Evolutionary conservation across 2,888 invertebrate species (phyloP), one percentile per base, ranked within the genome.

Genomic region (Pollenia griseotomentosa): DNA sequence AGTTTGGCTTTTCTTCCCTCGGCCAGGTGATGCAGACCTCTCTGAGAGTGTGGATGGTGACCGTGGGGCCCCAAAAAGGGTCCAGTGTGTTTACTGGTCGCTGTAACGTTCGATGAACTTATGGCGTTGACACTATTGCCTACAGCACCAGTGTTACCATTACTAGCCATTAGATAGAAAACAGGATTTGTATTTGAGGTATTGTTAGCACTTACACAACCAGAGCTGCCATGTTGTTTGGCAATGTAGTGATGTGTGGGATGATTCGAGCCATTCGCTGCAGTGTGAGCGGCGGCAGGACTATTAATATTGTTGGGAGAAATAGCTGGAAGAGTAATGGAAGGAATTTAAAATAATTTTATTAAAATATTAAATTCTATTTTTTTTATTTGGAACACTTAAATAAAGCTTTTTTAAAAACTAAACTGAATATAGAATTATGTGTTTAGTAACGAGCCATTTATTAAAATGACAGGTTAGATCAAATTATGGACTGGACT

Each of bases 1-100:
- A 93, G 85, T 88, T 93, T 93, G 12, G 93, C 92, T 84, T 93
- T 93, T 73, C 93, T 91, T 77, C 92, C 93, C 88, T 93, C 93
- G 53, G 89, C 89, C 86, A 90, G 89, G 88, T 91, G 91, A 74
- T 79, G 83, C 1, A 87, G 55, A 9, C 87, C 87, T n/a, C 83
- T 79, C n/a, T 89, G 88, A 71, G 88, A 88, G 65, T 89, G 88
- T 14, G 88, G 86, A 84, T 89, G 88, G 68, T 89, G 88, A 66
- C 83, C 85, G 57, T 83, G 86, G n/a, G 83, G 86, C 23, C 83
- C 86, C 14, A 86, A 57, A 79, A 68, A 86, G 44, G 87, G 71
- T 63, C 84, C 86, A 11, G 75, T 71, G 33, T 81, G 78, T 81
- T 87, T 88, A 75, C 71, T 71, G 53, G 42, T 19, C 19, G 48